These are phyloP conservation scores for Cariama cristata DNA, from an alignment of 2,113 vertebrate species.

Conservation along the genomic window DNA sequence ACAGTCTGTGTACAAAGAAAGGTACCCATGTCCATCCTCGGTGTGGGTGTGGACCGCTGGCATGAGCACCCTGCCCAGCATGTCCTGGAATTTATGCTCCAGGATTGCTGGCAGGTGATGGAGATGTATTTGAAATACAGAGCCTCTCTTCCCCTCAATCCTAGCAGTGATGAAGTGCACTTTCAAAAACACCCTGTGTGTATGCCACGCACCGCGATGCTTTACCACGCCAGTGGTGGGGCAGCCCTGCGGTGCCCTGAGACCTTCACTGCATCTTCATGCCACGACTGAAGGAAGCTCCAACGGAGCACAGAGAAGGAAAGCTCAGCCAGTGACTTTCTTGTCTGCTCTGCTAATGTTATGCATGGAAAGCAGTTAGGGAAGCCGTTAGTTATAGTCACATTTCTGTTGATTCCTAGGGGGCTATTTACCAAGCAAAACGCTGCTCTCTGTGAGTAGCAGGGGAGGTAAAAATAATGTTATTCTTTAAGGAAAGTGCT, in stretches of 20 bases:
- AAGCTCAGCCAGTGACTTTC: background rate
- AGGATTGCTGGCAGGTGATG: background rate
- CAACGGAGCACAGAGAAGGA: background rate
- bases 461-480: background rate
- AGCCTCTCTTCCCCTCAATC: background rate
- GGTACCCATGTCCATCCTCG: rapidly evolving
- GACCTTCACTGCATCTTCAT: background rate
- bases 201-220: rapidly evolving
- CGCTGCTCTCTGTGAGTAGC: background rate
- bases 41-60: rapidly evolving
- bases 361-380: background rate
- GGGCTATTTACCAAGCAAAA: background rate
- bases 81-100: background rate
- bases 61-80: background rate
- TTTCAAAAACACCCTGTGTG: background rate
- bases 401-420: background rate
- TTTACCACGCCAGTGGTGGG: background rate
- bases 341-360: background rate
- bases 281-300: background rate
- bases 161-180: background rate
- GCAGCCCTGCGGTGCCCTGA: background rate
- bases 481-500: background rate
- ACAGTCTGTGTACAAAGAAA: background rate
- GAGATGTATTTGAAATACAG: background rate
- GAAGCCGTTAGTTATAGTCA: background rate